Conservation (phyloP, 1,140 invertebrate genomes). For the Nixonia krombeini region DNA sequence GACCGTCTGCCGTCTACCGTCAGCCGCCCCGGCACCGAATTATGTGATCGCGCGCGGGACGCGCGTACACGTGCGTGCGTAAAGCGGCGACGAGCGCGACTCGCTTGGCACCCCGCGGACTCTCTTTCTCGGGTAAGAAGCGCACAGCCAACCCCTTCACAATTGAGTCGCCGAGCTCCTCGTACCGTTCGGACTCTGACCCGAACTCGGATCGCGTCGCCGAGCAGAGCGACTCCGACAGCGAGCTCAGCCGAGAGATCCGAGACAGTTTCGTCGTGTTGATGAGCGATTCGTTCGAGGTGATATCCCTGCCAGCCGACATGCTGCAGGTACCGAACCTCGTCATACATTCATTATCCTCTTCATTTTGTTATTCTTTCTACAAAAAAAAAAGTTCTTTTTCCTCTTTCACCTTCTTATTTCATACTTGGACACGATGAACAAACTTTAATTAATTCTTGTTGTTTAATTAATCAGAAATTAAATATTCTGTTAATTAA, state of each 20-base stretch:
- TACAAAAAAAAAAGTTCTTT: too few species aligned
- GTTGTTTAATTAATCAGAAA: too few species aligned
- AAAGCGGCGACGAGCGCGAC: too few species aligned
- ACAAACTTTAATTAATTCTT: too few species aligned
- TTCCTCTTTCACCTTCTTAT: too few species aligned
- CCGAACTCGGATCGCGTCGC: conserved; percentile 50
- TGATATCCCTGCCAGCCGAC: conserved; percentile 69
- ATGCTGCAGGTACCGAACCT: conserved; percentile 65
- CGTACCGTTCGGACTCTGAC: conserved; percentile 66
- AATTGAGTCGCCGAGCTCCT: conserved; percentile 71
- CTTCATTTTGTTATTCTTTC: too few species aligned
- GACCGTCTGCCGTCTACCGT: too few species aligned
- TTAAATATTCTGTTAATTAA: too few species aligned
- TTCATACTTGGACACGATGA: too few species aligned
- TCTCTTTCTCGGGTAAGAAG: conserved; percentile 28
- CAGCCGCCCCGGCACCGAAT: too few species aligned
- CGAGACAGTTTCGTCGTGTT: conserved; percentile 69
- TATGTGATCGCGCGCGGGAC: conserved; percentile 31
- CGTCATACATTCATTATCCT: not conserved
- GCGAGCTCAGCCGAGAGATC: conserved; percentile 48
- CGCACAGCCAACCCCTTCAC: conserved; percentile 44
- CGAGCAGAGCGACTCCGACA: conserved; percentile 58
- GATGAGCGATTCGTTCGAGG: conserved; percentile 71
- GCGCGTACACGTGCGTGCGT: conserved; percentile 32
- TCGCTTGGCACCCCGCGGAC: too few species aligned